A percentile compares a stretch with the other conserved stretches of the same genome.
These are phyloP conservation scores for Staurois parvus DNA, from an alignment of 2,797 vertebrate genomes.

Conservation along the genomic window DNA sequence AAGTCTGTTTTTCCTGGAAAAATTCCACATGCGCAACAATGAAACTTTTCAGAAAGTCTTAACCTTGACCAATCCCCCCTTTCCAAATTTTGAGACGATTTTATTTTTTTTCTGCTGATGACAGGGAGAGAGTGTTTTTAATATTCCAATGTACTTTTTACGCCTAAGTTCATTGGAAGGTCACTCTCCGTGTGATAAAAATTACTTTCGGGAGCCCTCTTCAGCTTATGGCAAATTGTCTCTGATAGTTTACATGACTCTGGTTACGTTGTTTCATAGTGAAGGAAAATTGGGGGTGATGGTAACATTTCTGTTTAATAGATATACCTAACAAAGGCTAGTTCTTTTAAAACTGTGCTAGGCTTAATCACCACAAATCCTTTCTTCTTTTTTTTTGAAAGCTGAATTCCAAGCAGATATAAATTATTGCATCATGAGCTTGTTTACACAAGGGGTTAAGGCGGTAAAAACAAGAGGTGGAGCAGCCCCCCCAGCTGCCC, in stretches of 20 bases:
- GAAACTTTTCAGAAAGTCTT: slow-evolving; percentile 48
- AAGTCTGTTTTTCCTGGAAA: slow-evolving; percentile 62
- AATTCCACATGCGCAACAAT: slow-evolving; percentile 52
- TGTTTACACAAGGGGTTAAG: too few species aligned
- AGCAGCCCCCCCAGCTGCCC: too few species aligned
- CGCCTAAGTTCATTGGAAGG: slow-evolving; percentile 24
- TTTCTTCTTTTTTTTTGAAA: too few species aligned
- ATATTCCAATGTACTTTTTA: slow-evolving; percentile 21
- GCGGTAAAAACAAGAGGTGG: too few species aligned
- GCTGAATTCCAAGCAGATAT: too few species aligned
- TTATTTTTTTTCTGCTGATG: slow-evolving; percentile 34
- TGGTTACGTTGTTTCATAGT: background rate
- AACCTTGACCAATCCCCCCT: slow-evolving; percentile 9
- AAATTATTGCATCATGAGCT: too few species aligned
- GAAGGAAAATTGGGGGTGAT: too few species aligned
- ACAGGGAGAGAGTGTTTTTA: slow-evolving; percentile 18
- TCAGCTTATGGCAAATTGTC: background rate
- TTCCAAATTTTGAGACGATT: slow-evolving; percentile 36
- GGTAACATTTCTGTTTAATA: too few species aligned
- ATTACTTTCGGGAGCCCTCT: background rate
- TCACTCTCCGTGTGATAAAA: slow-evolving; percentile 33
- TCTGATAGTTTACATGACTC: slow-evolving; percentile 9
- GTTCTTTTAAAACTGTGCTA: too few species aligned
- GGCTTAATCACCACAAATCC: too few species aligned
- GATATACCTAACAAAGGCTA: too few species aligned